Conservation (phyloP, 2,113 vertebrate species). For the Colistium nudipinnis region DNA sequence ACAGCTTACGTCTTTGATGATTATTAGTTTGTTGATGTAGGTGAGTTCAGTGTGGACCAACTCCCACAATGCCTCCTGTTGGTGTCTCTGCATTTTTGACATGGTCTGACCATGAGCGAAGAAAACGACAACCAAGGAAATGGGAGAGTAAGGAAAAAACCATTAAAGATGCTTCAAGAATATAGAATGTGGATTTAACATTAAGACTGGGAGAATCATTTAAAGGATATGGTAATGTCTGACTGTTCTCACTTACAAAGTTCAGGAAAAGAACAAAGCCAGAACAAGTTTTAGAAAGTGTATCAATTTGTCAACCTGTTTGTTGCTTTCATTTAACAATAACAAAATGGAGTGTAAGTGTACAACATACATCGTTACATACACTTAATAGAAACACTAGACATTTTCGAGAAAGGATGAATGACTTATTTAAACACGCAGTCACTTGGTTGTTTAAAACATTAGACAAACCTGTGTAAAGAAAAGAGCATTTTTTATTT, state of each 20-base stretch:
- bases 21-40: conserved; percentile 84
- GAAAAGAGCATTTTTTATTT: too few relatives aligned
- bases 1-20: conserved; percentile 81
- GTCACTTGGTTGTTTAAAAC: too few relatives aligned
- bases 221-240: not conserved
- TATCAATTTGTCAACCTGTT: not conserved
- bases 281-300: not conserved
- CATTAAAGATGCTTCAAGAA: not conserved
- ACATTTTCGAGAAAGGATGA: too few relatives aligned
- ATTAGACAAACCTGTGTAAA: too few relatives aligned
- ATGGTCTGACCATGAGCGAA: conserved; percentile 75
- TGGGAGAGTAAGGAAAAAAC: not conserved
- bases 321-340: not conserved
- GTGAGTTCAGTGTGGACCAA: conserved; percentile 84
- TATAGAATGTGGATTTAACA: not conserved
- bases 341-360: too few relatives aligned
- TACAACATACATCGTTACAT: not conserved
- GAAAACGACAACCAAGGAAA: not conserved
- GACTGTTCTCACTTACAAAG: not conserved
- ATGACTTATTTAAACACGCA: too few relatives aligned
- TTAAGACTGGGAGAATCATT: not conserved
- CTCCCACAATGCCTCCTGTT: conserved; percentile 90
- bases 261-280: not conserved
- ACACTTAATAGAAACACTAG: not conserved
- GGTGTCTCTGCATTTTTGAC: conserved; percentile 82